Conservation (phyloP, 2,797 vertebrate species). For the Bryconaethiops microstoma region DNA sequence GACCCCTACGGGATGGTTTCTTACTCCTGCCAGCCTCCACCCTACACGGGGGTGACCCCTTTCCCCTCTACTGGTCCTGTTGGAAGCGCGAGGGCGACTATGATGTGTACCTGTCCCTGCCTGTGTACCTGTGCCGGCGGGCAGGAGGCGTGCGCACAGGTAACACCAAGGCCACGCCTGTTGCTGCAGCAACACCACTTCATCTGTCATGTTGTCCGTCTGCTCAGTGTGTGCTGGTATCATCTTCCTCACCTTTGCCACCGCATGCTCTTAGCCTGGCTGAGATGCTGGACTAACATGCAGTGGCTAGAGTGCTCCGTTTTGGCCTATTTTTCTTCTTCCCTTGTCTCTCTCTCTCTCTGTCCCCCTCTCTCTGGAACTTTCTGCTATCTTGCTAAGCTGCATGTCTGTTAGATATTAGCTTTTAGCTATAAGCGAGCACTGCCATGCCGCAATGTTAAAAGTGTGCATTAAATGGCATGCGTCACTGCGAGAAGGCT, state of each 20-base stretch:
- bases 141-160: constrained; percentile 83
- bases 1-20: constrained; percentile 62
- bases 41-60: constrained; percentile 80
- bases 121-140: constrained; percentile 84
- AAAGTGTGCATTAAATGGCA: constrained; percentile 26
- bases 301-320: constrained; percentile 18
- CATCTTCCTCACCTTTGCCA: constrained; percentile 35
- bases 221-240: constrained; percentile 43
- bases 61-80: constrained; percentile 86
- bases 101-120: constrained; percentile 85
- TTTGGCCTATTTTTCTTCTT: neutral
- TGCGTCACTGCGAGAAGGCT: constrained; percentile 14
- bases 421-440: constrained; percentile 11
- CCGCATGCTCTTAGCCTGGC: constrained; percentile 50
- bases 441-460: constrained; percentile 28
- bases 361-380: neutral
- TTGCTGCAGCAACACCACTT: constrained; percentile 30
- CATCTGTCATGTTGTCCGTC: constrained; percentile 53
- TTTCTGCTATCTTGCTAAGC: constrained; percentile 30
- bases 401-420: constrained; percentile 33
- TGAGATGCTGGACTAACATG: constrained; percentile 64
- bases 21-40: constrained; percentile 78
- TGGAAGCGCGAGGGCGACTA: constrained; percentile 85
- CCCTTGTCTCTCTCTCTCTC: neutral
- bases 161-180: constrained; percentile 69